Evolutionary conservation across 1,140 invertebrate genomes (phyloP).

Genomic region (Aphidius ervi): DNA sequence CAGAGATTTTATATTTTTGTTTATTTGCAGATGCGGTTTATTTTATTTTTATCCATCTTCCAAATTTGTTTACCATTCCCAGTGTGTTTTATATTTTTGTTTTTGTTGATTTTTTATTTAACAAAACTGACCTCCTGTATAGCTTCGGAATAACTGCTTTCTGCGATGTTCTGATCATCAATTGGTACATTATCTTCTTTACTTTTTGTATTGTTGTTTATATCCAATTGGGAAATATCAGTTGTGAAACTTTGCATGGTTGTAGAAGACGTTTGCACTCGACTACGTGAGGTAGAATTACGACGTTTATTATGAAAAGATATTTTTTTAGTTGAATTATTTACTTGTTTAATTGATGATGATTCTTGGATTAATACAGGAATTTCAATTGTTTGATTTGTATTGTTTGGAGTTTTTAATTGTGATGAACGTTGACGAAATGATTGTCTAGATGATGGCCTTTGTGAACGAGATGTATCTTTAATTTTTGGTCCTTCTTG

Average conservation of each 20-base stretch:
- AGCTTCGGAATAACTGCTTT: slow-evolving; percentile 11
- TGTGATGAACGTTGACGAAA: background rate
- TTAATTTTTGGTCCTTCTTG: background rate
- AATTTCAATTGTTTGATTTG: background rate
- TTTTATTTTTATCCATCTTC: background rate
- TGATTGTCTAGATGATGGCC: background rate
- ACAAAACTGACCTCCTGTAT: slow-evolving; percentile 22
- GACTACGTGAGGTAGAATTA: slow-evolving; percentile 14
- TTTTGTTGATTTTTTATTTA: slow-evolving; percentile 15
- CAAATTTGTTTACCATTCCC: slow-evolving; percentile 4
- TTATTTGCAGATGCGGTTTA: slow-evolving; percentile 9
- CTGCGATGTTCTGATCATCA: slow-evolving; percentile 22
- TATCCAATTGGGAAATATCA: background rate
- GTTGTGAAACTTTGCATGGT: slow-evolving; percentile 33
- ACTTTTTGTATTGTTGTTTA: slow-evolving; percentile 17
- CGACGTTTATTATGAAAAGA: slow-evolving; percentile 13
- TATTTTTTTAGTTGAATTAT: background rate
- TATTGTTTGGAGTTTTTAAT: background rate
- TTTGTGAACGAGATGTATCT: background rate
- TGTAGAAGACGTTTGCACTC: slow-evolving; percentile 17
- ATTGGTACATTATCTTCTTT: background rate
- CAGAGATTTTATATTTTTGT: background rate
- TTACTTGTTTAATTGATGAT: background rate
- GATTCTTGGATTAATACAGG: background rate
- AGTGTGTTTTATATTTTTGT: background rate